Conservation (phyloP, 1,140 invertebrate genomes). For the Conopomorpha cramerella region DNA sequence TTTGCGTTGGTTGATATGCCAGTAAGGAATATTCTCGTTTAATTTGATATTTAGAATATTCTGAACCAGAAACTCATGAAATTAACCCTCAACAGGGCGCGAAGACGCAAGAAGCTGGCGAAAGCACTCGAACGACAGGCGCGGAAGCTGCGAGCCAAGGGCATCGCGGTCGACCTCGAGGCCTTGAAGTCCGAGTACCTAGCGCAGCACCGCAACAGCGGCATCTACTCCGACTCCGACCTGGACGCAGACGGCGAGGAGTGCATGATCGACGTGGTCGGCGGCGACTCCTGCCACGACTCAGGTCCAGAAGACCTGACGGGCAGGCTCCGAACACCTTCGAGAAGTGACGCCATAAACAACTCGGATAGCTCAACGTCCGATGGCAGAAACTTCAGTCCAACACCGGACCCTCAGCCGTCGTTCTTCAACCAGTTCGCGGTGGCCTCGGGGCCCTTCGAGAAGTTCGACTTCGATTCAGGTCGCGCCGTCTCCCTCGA, state of each 20-base stretch:
- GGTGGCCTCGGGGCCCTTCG: slow-evolving; percentile 26
- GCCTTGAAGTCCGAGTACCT: slow-evolving; percentile 83
- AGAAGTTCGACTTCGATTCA: slow-evolving; percentile 52
- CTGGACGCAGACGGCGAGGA: slow-evolving; percentile 73
- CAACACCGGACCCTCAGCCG: slow-evolving; percentile 60
- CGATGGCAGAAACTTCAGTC: slow-evolving; percentile 58
- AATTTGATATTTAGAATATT: too few species aligned
- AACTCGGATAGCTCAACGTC: slow-evolving; percentile 64
- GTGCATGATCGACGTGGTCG: slow-evolving; percentile 75
- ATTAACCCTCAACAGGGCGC: slow-evolving; percentile 64
- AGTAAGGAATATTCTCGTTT: too few species aligned
- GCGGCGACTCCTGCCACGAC: slow-evolving; percentile 66
- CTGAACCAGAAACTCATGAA: too few species aligned
- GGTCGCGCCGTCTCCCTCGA: slow-evolving; percentile 52
- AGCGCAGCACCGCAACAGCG: slow-evolving; percentile 67
- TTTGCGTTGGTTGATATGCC: too few species aligned
- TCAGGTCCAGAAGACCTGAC: slow-evolving; percentile 62
- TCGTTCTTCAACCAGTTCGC: slow-evolving; percentile 47
- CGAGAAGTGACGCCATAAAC: slow-evolving; percentile 50
- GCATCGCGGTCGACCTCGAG: slow-evolving; percentile 85
- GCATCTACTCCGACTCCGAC: slow-evolving; percentile 70
- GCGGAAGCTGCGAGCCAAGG: slow-evolving; percentile 86
- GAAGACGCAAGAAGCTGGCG: slow-evolving; percentile 86
- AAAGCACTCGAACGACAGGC: slow-evolving; percentile 93
- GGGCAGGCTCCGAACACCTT: slow-evolving; percentile 38